phyloP scores from a whole-genome alignment of 2,113 vertebrate species.

The Nothoprocta pentlandii region DNA sequence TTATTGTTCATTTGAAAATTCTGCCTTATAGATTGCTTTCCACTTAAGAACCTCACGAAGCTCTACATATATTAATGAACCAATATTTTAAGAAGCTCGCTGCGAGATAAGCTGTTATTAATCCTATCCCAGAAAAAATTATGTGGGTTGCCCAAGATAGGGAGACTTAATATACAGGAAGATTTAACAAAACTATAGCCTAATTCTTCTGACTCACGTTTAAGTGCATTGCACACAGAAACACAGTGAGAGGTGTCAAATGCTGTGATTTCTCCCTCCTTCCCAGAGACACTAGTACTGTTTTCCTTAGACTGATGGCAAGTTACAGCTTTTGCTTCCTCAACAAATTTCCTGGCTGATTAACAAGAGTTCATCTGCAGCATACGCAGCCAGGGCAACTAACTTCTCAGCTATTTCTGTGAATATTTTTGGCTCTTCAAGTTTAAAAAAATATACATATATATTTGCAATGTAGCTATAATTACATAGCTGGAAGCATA shows the following conservation, averaged over 20 bases:
- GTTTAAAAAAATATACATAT: neutral
- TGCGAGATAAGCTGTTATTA: constrained; percentile 55
- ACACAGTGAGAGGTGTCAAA: constrained; percentile 21
- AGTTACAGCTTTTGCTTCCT: neutral
- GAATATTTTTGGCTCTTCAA: constrained; percentile 24
- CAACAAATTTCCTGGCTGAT: constrained; percentile 4
- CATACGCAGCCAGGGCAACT: neutral
- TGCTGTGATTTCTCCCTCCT: neutral
- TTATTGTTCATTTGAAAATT: constrained; percentile 20
- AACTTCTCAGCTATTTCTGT: neutral
- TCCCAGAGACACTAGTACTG: neutral
- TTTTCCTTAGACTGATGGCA: neutral
- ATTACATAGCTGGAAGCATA: constrained; percentile 9
- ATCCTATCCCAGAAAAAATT: constrained; percentile 47
- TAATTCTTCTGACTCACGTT: constrained; percentile 54
- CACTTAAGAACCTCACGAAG: constrained; percentile 24
- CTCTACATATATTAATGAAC: constrained; percentile 55
- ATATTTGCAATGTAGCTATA: constrained; percentile 10
- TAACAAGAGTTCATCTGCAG: constrained; percentile 3
- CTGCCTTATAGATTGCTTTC: constrained; percentile 20
- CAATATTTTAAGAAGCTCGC: constrained; percentile 59
- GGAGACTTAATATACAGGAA: constrained; percentile 55
- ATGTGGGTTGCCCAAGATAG: constrained; percentile 47
- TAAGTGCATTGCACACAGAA: constrained; percentile 22
- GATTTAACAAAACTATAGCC: constrained; percentile 47